Conservation (phyloP, 2,888 invertebrate genomes). For the Calameuta idolon region DNA sequence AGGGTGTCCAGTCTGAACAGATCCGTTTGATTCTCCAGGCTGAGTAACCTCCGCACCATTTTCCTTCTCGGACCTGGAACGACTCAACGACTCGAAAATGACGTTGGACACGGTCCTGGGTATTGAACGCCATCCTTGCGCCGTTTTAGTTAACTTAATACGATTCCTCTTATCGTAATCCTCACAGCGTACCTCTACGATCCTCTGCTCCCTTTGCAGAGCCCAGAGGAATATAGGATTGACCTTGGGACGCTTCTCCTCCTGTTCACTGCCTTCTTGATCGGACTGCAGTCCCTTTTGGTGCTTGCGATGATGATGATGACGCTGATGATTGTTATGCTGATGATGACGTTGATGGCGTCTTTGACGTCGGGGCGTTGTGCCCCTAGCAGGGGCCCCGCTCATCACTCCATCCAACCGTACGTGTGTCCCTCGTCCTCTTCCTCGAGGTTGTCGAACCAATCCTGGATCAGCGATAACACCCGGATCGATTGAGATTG, state of each 20-base stretch:
- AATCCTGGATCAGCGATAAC: conserved; percentile 53
- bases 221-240: conserved; percentile 90
- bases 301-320: conserved; percentile 39
- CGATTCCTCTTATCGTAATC: conserved; percentile 89
- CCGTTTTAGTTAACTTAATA: conserved; percentile 84
- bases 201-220: conserved; percentile 82
- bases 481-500: neutral
- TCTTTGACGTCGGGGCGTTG: conserved; percentile 62
- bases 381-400: conserved; percentile 65
- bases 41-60: neutral
- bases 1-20: neutral
- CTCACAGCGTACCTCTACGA: conserved; percentile 87
- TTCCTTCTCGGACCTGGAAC: conserved; percentile 11
- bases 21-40: neutral
- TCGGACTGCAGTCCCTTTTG: conserved; percentile 34
- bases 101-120: conserved; percentile 77
- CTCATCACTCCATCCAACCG: conserved; percentile 66
- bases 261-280: conserved; percentile 52
- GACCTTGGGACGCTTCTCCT: conserved; percentile 73
- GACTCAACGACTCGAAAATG: conserved; percentile 1
- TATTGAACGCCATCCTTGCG: conserved; percentile 85
- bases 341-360: conserved; percentile 56
- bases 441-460: conserved; percentile 44
- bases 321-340: conserved; percentile 46
- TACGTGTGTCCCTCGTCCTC: conserved; percentile 29